Base-by-base conservation (phyloP, 2,797 vertebrate genomes). In the Danio tinwini region DNA sequence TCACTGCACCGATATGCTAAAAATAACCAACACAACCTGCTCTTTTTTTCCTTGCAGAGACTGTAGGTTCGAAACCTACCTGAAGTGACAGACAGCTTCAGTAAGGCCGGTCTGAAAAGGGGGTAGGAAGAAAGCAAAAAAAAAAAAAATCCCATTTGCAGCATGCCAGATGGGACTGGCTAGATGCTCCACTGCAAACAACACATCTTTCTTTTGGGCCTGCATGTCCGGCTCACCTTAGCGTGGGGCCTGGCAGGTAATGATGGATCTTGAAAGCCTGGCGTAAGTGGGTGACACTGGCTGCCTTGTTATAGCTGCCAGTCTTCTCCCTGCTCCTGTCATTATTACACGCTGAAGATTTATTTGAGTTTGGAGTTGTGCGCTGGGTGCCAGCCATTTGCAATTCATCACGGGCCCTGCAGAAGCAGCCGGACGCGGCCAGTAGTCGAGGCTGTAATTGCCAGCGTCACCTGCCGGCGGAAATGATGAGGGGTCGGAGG, bases 301-400 rank as follows among this genome's bases (percentile, higher is more conserved):
- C 91, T 90, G 94, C 93, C 95, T 96, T 95, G 95, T 96, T 96
- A 95, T 94, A 94, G 92, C 94, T 95, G 94, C 93, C 94, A 94
- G 92, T 95, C 95, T 96, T 93, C 89, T 94, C 92, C 88, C 72
- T 83, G 69, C 87, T 93, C 92, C 93, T 96, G 95, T 95, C 95
- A 94, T 95, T 95, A 96, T 95, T 95, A 95, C 95, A 95, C 88
- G 89, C 88, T 87, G 93, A 94, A 95, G 95, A 96, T 96, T 96
- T 95, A 96, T 96, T 94, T 93, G 93, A 92, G 93, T 95, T 96
- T 94, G 93, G 92, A 93, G 92, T 93, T 92, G 93, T 94, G 92
- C 88, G 92, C 92, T 58, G 75, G 90, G 92, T 92, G 75, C 92
- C 85, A 90, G 93, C 94, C 91, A 94, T 95, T 95, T 94, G 93